These are phyloP conservation scores for Mormyrus hasselquistii DNA, from an alignment of 2,797 vertebrate genomes.

Conservation along the genomic window DNA sequence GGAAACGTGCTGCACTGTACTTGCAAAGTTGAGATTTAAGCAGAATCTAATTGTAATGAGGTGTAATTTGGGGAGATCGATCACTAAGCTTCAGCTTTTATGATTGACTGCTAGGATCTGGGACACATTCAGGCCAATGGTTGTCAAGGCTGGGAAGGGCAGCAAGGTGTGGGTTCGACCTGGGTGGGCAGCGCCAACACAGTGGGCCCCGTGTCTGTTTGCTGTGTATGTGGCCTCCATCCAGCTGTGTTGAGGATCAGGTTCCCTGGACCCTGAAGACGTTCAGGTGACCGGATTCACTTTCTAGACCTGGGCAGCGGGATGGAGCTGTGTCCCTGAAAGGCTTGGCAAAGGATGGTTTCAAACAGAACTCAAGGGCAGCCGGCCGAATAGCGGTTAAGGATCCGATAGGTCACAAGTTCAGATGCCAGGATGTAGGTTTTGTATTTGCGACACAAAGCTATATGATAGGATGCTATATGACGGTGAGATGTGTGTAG, in stretches of 20 bases:
- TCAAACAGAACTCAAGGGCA: neutral
- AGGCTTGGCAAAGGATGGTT: neutral
- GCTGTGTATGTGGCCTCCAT: constrained; percentile 16
- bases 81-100: neutral
- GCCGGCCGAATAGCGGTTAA: neutral
- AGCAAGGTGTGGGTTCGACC: neutral
- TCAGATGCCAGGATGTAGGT: neutral
- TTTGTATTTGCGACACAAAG: neutral
- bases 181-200: neutral
- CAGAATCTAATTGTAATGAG: neutral
- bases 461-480: neutral
- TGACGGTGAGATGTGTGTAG: constrained; percentile 18
- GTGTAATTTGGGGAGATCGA: neutral
- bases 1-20: neutral
- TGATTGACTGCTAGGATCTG: neutral
- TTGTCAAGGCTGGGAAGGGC: neutral
- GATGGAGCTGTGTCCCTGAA: neutral
- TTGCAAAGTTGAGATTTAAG: neutral
- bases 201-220: constrained; percentile 28
- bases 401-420: neutral
- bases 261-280: constrained; percentile 27
- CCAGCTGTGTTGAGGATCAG: constrained; percentile 19
- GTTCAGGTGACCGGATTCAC: constrained; percentile 35
- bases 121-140: neutral
- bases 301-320: constrained; percentile 40